Conservation (phyloP, 2,888 invertebrate species). For the Cylindroiulus punctatus region DNA sequence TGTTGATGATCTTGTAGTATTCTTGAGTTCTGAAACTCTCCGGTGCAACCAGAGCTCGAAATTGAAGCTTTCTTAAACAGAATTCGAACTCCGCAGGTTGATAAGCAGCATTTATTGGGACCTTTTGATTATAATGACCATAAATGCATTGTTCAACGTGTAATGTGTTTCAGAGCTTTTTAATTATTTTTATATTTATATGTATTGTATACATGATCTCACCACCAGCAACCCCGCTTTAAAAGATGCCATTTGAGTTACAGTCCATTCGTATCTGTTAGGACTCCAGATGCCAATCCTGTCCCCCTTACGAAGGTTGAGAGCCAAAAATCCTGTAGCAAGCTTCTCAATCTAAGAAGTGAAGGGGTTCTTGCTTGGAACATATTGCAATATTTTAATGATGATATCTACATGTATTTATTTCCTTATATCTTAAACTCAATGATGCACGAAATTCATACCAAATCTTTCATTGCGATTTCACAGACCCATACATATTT, state of each 20-base stretch:
- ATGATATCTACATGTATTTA: too few relatives aligned
- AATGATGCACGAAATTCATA: too few relatives aligned
- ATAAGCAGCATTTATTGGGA: slow-evolving; percentile 81
- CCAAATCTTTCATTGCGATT: too few relatives aligned
- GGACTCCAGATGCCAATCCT: slow-evolving; percentile 83
- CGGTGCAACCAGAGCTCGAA: slow-evolving; percentile 75
- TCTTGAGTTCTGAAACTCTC: slow-evolving; percentile 74
- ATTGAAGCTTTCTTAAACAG: slow-evolving; percentile 76
- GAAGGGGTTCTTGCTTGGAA: too few relatives aligned
- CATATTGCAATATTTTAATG: too few relatives aligned
- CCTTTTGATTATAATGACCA: too few relatives aligned
- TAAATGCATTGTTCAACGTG: too few relatives aligned
- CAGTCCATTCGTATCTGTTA: slow-evolving; percentile 80
- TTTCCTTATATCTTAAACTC: too few relatives aligned
- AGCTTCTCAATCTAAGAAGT: slow-evolving; percentile 77
- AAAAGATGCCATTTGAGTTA: slow-evolving; percentile 76
- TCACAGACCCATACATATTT: too few relatives aligned
- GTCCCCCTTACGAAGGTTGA: slow-evolving; percentile 79
- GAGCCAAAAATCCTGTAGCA: slow-evolving; percentile 76
- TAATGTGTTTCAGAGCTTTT: neutral
- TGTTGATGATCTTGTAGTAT: slow-evolving; percentile 74
- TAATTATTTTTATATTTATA: too few relatives aligned
- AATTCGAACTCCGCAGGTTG: slow-evolving; percentile 76
- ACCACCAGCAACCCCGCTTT: slow-evolving; percentile 79
- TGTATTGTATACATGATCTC: neutral